Evolutionary conservation across 2,888 invertebrate species (phyloP), one percentile per base, ranked within the genome.

Genomic region (Idaea aversata): DNA sequence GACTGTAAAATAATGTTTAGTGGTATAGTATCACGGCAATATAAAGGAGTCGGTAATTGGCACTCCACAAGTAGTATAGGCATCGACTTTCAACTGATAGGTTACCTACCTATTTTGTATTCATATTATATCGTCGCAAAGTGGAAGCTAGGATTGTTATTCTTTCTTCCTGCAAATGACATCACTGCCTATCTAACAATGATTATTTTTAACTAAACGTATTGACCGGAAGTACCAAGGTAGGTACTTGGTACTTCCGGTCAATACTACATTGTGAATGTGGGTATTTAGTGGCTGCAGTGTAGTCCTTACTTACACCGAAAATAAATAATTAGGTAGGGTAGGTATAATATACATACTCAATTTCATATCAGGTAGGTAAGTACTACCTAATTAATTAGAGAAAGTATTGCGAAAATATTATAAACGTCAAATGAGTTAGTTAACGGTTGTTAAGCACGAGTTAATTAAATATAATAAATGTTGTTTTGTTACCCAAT

Each of bases 371-470:
- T 13, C 47, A 47, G 47, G 47, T 47, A 47, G n/a, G n/a, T n/a
- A n/a, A n/a, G n/a, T n/a, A n/a, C n/a, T n/a, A n/a, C n/a, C 25
- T 47, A 47, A 47, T 47, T 47, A 47, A 47, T 47, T 47, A 7
- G 47, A 10, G 47, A 47, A 47, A 47, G 47, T 47, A 10, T 47
- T 47, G 47, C 10, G 47, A 47, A 47, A 47, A 47, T 47, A 47
- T 47, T 47, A 10, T 13, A 47, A 47, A 7, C 47, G 47, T 47
- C 47, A 47, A 47, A 13, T 13, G 47, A 47, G 47, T 47, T 47
- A 47, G 47, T 47, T 47, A 47, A 47, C 47, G 47, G 47, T 47
- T 47, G 47, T 47, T 47, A 47, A 47, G 47, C 47, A 47, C 47
- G 47, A 47, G 47, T 47, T 47, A 47, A 47, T 47, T 47, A 47